Evolutionary conservation across 1,140 invertebrate genomes (phyloP), one percentile per base, ranked within the genome.

Genomic region (Zophobas atratus): DNA sequence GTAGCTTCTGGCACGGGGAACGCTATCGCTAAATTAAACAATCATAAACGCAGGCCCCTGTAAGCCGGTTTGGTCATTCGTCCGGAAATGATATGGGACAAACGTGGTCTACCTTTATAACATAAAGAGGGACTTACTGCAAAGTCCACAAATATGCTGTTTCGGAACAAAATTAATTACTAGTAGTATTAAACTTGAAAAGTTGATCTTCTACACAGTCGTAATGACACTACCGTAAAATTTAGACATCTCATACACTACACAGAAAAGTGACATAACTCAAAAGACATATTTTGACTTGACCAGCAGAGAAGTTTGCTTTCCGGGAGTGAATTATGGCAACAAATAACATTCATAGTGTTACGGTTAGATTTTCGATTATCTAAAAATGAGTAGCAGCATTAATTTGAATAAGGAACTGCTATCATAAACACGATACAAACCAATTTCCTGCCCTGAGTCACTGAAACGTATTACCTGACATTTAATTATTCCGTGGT

Each of bases 1-100:
- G 63, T 70, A 53, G 67, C 51, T 70, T 43, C 43, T 39, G 73
- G 49, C 70, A 43, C 56, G 56, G 75, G 70, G 41, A 43, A 48
- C 49, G 38, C 53, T 35, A 60, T 77, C 72, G 78, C 78, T 76
- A 76, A 79, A 79, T 79, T 79, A 79, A 79, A 79, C 78, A 79
- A 79, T 79, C 75, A 79, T 72, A 79, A 73, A 79, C 53, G 57
- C 57, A 72, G 36, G 51, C 74, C 67, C 48, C 20, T 56, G 74
- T 79, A 79, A 79, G 57, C 74, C 70, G 78, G 71, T 73, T 73
- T 55, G 55, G 55, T n/a, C 71, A 73, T 51, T 56, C 55, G 49
- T 20, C 71, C 71, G 51, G 71, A 73, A 73, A 73, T 73, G 60
- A 67, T 67, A 67, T 67, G 60, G 60, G 60, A 67, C 60, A 67